Percentiles rank a stretch among this genome's conserved stretches.
Conservation (phyloP, 2,113 vertebrate genomes). For the Scortum barcoo region DNA sequence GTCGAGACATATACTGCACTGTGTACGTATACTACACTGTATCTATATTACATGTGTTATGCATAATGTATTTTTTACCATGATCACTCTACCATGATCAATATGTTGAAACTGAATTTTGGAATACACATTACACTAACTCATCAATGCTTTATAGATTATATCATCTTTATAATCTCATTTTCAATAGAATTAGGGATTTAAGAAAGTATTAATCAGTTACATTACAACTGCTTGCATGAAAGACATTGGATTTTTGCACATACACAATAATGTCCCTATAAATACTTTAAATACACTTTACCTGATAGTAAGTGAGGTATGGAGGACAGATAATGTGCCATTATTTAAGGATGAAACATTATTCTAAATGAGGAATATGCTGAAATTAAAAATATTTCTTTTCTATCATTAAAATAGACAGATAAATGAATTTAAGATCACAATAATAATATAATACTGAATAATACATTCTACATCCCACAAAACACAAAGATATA, state of each 20-base stretch:
- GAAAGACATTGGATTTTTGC: not conserved
- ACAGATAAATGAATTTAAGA: not conserved
- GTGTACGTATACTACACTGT: not conserved
- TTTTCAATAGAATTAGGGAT: not conserved
- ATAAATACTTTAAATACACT: too few relatives aligned
- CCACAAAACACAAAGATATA: constrained; percentile 14
- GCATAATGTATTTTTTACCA: not conserved
- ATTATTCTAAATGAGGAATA: not conserved
- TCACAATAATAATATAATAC: not conserved
- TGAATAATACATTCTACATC: not conserved
- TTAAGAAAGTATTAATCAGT: not conserved
- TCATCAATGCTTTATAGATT: not conserved
- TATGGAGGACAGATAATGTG: too few relatives aligned
- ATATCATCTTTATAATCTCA: not conserved
- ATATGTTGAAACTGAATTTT: not conserved
- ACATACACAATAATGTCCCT: not conserved
- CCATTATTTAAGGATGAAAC: not conserved
- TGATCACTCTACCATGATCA: not conserved
- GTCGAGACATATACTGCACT: not conserved
- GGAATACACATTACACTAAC: not conserved
- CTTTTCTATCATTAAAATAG: not conserved
- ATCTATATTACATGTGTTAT: not conserved
- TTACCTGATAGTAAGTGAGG: not conserved
- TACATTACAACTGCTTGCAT: not conserved
- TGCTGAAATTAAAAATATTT: not conserved